Base-by-base conservation (phyloP, 2,888 invertebrate species). In the Eretmocerus hayati region DNA sequence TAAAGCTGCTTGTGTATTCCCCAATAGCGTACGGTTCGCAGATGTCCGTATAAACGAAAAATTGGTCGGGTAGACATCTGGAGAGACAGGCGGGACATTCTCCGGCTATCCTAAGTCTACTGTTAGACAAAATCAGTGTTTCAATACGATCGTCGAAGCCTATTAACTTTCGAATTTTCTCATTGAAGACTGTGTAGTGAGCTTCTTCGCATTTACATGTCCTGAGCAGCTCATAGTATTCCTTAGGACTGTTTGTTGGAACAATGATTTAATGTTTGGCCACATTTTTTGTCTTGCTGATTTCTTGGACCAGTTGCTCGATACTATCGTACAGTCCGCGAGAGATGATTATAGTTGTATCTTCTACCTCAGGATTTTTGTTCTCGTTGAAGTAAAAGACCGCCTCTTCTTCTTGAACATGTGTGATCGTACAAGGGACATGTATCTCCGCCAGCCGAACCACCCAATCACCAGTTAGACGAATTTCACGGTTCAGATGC, bases 21-120 rank as follows among this genome's bases (percentile, higher is more conserved):
- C 66, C 62, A 1, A 61, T 50, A 2, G 52, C 48, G 21, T 59
- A 57, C 2, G 58, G 57, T 45, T 58, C 56, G 2, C 59, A 55
- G 8, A 64, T 48, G 43, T 64, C 57, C 16, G 56, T 50, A 52
- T 59, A 57, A 32, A 63, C 39, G 46, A 47, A 56, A 30, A 62
- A 23, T 32, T 50, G 53, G 39, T 63, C 30, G 16, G 38, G 22
- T 21, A 48, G 42, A 11, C 26, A 9, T 11, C 26, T 6, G 8
- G 26, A 26, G 1, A 44, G 19, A 15, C 11, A 45, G 2, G 32
- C 39, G 5, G 39, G 46, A 9, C 46, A 5, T 4, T 16, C 20
- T 3, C n/a, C 33, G 2, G 21, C 6, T 1, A 13, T 33, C 11
- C 15, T 33, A 5, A n/a, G 15, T 33, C 5, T 33, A 3, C 8